A percentile compares a stretch with the other conserved stretches of the same genome.
phyloP scores from a whole-genome alignment of 2,113 vertebrate genomes.

The Sylvilagus bachmani region DNA sequence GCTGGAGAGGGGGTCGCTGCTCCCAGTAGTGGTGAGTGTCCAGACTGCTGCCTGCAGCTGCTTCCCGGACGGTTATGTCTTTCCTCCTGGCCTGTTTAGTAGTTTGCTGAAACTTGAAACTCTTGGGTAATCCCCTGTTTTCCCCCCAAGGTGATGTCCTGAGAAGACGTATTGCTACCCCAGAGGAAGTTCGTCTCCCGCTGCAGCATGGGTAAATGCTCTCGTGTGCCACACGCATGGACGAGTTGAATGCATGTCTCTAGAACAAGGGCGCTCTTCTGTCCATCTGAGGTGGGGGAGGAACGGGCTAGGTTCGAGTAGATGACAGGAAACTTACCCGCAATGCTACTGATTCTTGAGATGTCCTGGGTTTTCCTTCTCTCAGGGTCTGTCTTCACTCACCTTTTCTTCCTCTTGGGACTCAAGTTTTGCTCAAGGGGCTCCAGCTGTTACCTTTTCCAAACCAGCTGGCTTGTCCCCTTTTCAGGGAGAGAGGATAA shows the following conservation, averaged over 20 bases:
- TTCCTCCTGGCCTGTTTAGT: neutral
- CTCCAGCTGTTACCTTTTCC: neutral
- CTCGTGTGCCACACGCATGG: constrained; percentile 35
- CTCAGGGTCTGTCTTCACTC: neutral
- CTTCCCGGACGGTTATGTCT: constrained; percentile 38
- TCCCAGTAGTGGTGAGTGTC: constrained; percentile 73
- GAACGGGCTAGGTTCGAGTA: neutral
- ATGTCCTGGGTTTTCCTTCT: neutral
- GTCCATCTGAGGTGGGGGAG: neutral
- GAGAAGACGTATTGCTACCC: constrained; percentile 94
- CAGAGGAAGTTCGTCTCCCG: constrained; percentile 95
- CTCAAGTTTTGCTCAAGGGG: neutral
- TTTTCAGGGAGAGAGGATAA: neutral
- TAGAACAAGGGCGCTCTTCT: neutral
- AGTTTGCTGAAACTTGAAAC: constrained; percentile 53
- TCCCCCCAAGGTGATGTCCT: constrained; percentile 89
- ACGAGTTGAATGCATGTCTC: neutral
- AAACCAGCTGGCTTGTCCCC: neutral
- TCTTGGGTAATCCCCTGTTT: constrained; percentile 7
- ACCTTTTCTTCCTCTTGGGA: neutral
- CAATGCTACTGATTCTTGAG: constrained; percentile 33
- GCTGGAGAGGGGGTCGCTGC: constrained; percentile 36
- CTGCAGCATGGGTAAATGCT: constrained; percentile 94
- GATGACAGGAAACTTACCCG: constrained; percentile 12
- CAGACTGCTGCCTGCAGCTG: neutral